These are phyloP conservation scores for Premnoplex brunnescens DNA, from an alignment of 2,797 vertebrate genomes.

Conservation along the genomic window DNA sequence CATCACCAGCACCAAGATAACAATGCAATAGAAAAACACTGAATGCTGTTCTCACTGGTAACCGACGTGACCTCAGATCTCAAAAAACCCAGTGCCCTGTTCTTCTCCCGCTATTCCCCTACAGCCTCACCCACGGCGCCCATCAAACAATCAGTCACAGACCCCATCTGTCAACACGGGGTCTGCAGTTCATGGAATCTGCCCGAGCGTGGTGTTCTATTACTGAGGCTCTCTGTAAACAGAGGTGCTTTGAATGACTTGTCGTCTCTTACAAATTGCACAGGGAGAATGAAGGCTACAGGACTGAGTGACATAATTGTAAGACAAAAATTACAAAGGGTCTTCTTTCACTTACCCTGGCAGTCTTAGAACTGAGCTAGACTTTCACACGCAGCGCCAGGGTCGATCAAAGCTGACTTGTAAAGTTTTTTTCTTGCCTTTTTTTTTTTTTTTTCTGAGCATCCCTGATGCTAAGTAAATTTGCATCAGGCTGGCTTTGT, in stretches of 20 bases:
- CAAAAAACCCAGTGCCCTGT: background rate
- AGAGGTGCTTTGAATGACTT: slow-evolving; percentile 63
- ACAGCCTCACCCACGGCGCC: slow-evolving; percentile 18
- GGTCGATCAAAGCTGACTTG: background rate
- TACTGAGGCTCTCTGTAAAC: slow-evolving; percentile 57
- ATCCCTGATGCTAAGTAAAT: background rate
- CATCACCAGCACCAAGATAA: slow-evolving; percentile 6
- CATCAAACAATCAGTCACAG: slow-evolving; percentile 62
- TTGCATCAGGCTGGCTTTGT: background rate
- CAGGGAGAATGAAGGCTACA: slow-evolving; percentile 10
- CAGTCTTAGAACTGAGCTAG: slow-evolving; percentile 32
- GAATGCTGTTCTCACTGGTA: background rate
- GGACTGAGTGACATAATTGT: slow-evolving; percentile 50
- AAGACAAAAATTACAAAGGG: slow-evolving; percentile 57
- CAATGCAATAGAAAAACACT: background rate
- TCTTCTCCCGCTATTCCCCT: background rate
- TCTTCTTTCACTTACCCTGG: slow-evolving; percentile 35
- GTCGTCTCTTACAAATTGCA: slow-evolving; percentile 54
- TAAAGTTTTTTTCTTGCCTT: background rate
- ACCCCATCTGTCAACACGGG: slow-evolving; percentile 49
- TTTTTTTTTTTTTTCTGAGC: background rate
- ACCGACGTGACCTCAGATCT: background rate
- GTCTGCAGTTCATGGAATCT: slow-evolving; percentile 63
- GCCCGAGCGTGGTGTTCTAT: slow-evolving; percentile 24
- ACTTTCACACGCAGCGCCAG: slow-evolving; percentile 8